A percentile compares a stretch with the other conserved stretches of the same genome.
Evolutionary conservation across 2,797 vertebrate species (phyloP).

Genomic region (Atherinosoma microstoma): DNA sequence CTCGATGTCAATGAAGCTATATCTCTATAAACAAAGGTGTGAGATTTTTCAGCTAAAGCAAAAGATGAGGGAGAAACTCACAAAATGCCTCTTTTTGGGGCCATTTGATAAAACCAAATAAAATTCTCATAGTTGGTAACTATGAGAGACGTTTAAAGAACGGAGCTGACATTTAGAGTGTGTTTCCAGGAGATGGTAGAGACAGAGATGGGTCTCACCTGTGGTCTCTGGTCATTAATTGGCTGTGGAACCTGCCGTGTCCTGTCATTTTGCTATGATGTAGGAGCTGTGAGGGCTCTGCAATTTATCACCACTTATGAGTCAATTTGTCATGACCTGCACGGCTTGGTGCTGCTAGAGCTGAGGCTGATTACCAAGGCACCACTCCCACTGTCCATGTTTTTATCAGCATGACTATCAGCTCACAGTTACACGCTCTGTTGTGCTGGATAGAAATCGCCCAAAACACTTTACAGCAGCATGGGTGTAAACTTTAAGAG

Average conservation of each 20-base stretch:
- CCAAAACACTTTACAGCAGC: constrained; percentile 20
- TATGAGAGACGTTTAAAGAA: background rate
- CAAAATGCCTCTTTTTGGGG: background rate
- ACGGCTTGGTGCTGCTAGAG: constrained; percentile 52
- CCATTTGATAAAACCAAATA: constrained; percentile 4
- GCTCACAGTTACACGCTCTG: constrained; percentile 14
- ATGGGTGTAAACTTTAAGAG: background rate
- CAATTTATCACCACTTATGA: constrained; percentile 84
- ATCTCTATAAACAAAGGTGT: constrained; percentile 44
- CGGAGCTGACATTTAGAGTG: constrained; percentile 35
- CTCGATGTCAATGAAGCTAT: constrained; percentile 29
- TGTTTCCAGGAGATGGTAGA: constrained; percentile 32
- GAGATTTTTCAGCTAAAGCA: constrained; percentile 19
- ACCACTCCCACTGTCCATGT: constrained; percentile 49
- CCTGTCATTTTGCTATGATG: constrained; percentile 70
- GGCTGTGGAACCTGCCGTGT: constrained; percentile 72
- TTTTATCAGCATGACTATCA: constrained; percentile 32
- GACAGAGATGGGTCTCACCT: constrained; percentile 78
- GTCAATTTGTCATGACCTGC: constrained; percentile 83
- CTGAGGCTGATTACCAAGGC: constrained; percentile 63
- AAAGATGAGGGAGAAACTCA: background rate
- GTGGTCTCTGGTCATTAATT: constrained; percentile 79
- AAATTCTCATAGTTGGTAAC: constrained; percentile 3
- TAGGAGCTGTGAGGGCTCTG: constrained; percentile 50
- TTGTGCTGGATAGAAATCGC: constrained; percentile 16